Evolutionary conservation across 2,797 vertebrate species (phyloP), one percentile per base, ranked within the genome.

Genomic region (Oreortyx pictus): DNA sequence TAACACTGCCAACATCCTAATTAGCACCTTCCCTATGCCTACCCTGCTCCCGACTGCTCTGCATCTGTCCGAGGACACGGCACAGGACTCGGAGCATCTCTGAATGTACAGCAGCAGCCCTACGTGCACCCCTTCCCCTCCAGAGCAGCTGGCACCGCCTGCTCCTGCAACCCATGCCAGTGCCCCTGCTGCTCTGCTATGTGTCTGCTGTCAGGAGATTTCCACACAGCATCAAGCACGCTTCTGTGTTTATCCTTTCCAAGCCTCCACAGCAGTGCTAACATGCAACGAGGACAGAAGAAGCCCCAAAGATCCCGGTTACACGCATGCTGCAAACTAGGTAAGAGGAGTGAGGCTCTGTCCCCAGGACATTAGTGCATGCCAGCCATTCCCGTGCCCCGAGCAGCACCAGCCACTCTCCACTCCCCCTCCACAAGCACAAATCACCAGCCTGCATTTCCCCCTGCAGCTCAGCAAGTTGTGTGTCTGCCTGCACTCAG

Each of bases 1-100:
- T 25, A 73, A 66, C 2, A 82, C 91, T 93, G 95, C 86, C 93
- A 95, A 92, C 81, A 67, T 82, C 90, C 92, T 85, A 46, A 92
- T 95, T 94, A 95, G 93, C 93, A 89, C 93, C 88, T 90, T 88
- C 46, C 70, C 71, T 0, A 5, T 2, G 70, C 65, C 52, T 1
- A 27, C 67, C 82, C 79, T 59, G 80, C 94, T 90, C 86, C 88
- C 1, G 0, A 20, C 86, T 37, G 90, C 94, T 95, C 94, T 77
- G 83, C 88, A 73, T 31, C 90, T 92, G 86, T 8, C 88, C 15
- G 6, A 82, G 52, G 64, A 33, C 44, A 17, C 10, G 7, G 31
- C 31, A 23, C 43, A 44, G 43, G 59, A 2, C 64, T 14, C 43
- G 3, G 43, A 67, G 78, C 9, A 7, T 73, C 2, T 3, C 24